Evolutionary conservation across 2,888 invertebrate genomes (phyloP).

Genomic region (Plemyria rubiginata): DNA sequence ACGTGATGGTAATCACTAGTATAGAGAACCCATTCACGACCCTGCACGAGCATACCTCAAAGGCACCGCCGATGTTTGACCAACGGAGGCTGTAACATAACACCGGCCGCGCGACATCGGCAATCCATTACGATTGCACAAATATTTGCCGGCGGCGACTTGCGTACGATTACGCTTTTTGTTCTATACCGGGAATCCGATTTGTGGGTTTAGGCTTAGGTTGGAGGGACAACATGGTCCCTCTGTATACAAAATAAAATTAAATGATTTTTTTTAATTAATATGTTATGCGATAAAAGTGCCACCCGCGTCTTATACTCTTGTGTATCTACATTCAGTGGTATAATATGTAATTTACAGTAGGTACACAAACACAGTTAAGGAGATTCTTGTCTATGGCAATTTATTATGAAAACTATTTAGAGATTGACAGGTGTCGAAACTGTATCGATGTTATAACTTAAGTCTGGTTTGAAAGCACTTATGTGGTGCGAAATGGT

Average conservation of each 20-base stretch:
- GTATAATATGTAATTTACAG: no score
- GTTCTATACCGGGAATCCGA: constrained; percentile 49
- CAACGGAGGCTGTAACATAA: constrained; percentile 59
- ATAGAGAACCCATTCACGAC: constrained; percentile 7
- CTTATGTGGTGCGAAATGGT: neutral
- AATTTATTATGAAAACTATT: neutral
- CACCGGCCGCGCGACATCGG: constrained; percentile 63
- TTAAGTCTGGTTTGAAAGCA: neutral
- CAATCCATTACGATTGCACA: constrained; percentile 69
- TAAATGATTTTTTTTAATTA: neutral
- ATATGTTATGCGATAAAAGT: neutral
- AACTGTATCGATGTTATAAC: neutral
- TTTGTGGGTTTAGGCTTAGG: constrained; percentile 26
- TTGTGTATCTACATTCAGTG: no score
- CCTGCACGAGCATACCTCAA: constrained; percentile 35
- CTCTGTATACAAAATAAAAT: neutral
- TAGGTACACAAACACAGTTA: no score
- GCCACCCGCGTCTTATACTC: neutral
- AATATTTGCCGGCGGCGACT: constrained; percentile 59
- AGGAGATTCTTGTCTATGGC: no score
- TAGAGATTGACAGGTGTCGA: neutral
- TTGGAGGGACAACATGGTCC: neutral
- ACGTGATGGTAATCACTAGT: neutral
- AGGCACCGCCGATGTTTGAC: constrained; percentile 55
- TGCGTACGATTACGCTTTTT: constrained; percentile 59